A percentile compares a stretch with the other conserved stretches of the same genome.
phyloP scores from a whole-genome alignment of 2,888 invertebrate genomes.

The Lasioglossum pauxillum region DNA sequence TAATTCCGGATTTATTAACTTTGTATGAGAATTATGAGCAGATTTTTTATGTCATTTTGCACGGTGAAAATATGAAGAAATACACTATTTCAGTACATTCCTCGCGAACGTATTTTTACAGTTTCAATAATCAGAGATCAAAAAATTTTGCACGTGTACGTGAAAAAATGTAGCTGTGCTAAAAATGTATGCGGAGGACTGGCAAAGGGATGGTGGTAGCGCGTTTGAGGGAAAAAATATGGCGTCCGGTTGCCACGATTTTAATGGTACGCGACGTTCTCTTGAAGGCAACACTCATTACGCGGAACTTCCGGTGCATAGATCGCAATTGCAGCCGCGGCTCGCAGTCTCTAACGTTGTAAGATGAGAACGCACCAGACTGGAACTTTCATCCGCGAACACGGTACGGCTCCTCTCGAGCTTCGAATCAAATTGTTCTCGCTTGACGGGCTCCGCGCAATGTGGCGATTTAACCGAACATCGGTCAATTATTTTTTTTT shows the following conservation, averaged over 20 bases:
- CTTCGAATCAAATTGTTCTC: conserved; percentile 61
- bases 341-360: conserved; percentile 54
- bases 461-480: conserved; percentile 48
- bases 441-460: conserved; percentile 50
- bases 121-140: background rate
- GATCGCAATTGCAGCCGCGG: conserved; percentile 55
- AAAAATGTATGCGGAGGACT: background rate
- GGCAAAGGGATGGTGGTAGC: background rate
- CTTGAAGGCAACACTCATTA: conserved; percentile 55
- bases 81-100: too few species aligned
- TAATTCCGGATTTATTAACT: background rate
- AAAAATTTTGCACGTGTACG: background rate
- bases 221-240: background rate
- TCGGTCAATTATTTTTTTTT: conserved; percentile 30
- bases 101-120: too few species aligned
- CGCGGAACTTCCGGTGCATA: conserved; percentile 55
- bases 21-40: background rate
- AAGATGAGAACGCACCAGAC: conserved; percentile 66
- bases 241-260: conserved; percentile 14
- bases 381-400: conserved; percentile 64
- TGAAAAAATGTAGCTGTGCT: background rate
- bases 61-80: background rate
- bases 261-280: conserved; percentile 42
- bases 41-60: background rate
- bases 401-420: conserved; percentile 54